These are phyloP conservation scores for Hemicrepidius hirtus DNA, from an alignment of 2,888 invertebrate genomes.

Conservation along the genomic window DNA sequence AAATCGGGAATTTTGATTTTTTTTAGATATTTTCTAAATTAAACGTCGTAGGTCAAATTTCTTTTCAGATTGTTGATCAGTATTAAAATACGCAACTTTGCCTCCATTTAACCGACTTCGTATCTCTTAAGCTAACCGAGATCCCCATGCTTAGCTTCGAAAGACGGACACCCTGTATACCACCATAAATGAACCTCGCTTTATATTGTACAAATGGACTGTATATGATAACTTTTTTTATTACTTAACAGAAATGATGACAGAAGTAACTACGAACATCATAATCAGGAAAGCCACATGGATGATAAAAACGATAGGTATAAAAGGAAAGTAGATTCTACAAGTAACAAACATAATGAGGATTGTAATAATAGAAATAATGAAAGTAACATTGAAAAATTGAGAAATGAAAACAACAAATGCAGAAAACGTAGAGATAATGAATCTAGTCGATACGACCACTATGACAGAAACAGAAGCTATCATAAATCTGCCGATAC, in stretches of 20 bases:
- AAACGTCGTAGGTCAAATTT: no score
- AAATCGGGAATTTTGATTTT: no score
- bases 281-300: background rate
- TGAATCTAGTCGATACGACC: conserved; percentile 41
- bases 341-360: conserved; percentile 37
- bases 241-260: conserved; percentile 26
- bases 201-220: no score
- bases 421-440: conserved; percentile 47
- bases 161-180: no score
- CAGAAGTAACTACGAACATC: background rate
- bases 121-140: no score
- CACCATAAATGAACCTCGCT: no score
- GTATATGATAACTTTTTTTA: no score
- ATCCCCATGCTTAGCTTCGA: no score
- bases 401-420: conserved; percentile 42
- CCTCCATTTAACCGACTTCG: no score
- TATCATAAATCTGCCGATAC: conserved; percentile 23
- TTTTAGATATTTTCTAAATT: no score
- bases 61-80: no score
- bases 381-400: conserved; percentile 33
- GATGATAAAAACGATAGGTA: conserved; percentile 1
- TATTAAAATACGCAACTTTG: no score
- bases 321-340: conserved; percentile 22
- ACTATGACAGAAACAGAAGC: conserved; percentile 36
- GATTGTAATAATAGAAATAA: conserved; percentile 21